phyloP scores from a whole-genome alignment of 2,888 invertebrate genomes.

The Apodemia hepburni region DNA sequence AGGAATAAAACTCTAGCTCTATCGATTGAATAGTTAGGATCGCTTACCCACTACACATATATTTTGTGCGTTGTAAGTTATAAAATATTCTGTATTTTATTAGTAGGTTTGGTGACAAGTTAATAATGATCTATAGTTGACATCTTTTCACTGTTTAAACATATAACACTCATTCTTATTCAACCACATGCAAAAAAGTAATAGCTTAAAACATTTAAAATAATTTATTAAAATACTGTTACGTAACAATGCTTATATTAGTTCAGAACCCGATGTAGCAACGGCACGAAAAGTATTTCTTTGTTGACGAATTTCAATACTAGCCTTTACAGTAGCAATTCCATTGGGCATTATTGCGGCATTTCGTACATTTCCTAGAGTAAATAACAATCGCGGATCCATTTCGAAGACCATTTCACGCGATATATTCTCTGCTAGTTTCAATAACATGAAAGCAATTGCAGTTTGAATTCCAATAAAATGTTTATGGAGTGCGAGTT shows the following conservation, averaged over 20 bases:
- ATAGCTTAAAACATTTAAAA: no score
- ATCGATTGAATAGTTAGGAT: no score
- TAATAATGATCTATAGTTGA: no score
- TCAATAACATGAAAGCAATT: slow-evolving; percentile 10
- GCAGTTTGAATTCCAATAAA: slow-evolving; percentile 8
- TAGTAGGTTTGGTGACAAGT: no score
- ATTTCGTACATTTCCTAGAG: slow-evolving; percentile 12
- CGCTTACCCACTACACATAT: no score
- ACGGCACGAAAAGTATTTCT: background rate
- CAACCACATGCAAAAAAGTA: no score
- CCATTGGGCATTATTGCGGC: slow-evolving; percentile 1
- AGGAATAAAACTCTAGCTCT: no score
- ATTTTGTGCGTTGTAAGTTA: no score
- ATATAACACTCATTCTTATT: no score
- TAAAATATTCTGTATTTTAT: no score
- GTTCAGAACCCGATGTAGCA: background rate
- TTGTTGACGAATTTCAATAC: slow-evolving; percentile 1
- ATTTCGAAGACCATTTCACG: background rate
- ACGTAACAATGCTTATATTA: background rate
- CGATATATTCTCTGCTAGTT: background rate
- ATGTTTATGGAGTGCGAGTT: background rate
- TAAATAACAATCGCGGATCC: slow-evolving; percentile 5
- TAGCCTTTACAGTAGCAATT: slow-evolving; percentile 2
- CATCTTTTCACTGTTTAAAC: no score
- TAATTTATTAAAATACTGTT: background rate